Evolutionary conservation across 1,140 invertebrate genomes (phyloP).

Genomic region (Drosophila ambigua): DNA sequence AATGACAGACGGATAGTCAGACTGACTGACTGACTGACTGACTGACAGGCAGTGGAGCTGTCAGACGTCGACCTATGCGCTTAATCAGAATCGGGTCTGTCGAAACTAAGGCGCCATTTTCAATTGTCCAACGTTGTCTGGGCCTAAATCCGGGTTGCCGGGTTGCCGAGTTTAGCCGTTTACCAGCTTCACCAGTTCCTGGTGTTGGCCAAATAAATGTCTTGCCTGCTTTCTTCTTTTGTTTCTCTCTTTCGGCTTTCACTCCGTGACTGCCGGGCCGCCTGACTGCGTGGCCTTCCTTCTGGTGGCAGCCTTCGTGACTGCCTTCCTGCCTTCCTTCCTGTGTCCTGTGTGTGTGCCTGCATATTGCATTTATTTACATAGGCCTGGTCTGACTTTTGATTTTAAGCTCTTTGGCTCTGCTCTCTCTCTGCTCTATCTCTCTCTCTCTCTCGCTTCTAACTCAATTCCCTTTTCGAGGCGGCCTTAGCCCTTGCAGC

Average conservation of each 20-base stretch:
- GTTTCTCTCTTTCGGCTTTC: slow-evolving; percentile 39
- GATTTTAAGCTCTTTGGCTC: slow-evolving; percentile 75
- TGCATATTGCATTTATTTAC: slow-evolving; percentile 81
- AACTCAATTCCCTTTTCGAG: slow-evolving; percentile 69
- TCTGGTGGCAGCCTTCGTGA: neutral
- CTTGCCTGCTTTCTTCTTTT: slow-evolving; percentile 43
- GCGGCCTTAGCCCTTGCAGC: slow-evolving; percentile 49
- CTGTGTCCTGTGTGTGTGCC: slow-evolving; percentile 24
- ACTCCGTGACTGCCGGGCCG: slow-evolving; percentile 23
- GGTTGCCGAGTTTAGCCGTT: neutral
- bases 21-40: slow-evolving; percentile 5
- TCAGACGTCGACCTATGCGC: slow-evolving; percentile 56
- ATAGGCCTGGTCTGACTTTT: slow-evolving; percentile 76
- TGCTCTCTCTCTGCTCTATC: too few relatives aligned
- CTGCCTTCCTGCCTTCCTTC: slow-evolving; percentile 37
- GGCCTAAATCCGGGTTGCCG: neutral
- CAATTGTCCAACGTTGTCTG: slow-evolving; percentile 44
- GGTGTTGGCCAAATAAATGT: slow-evolving; percentile 55
- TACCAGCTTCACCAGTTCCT: slow-evolving; percentile 11
- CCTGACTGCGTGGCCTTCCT: too few relatives aligned
- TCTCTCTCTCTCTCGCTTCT: slow-evolving; percentile 14
- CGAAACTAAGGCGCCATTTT: slow-evolving; percentile 69
- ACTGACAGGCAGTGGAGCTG: slow-evolving; percentile 18
- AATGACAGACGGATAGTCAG: slow-evolving; percentile 15
- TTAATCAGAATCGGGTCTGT: slow-evolving; percentile 71